Evolutionary conservation across 2,888 invertebrate species (phyloP), one percentile per base, ranked within the genome.

Genomic region (Pollenia griseotomentosa): DNA sequence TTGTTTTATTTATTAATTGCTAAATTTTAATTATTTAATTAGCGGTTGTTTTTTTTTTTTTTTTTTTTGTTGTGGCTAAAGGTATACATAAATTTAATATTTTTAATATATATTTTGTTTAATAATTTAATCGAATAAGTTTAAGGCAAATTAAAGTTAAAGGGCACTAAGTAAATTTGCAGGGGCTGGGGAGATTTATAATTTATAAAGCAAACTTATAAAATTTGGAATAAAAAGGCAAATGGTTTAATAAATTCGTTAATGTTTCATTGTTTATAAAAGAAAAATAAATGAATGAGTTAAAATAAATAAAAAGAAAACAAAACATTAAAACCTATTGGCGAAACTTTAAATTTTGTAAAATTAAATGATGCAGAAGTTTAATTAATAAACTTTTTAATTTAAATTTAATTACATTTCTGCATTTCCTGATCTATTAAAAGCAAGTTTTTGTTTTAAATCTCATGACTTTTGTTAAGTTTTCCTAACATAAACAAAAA

Each of bases 141-240:
- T 90, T 92, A 92, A 92, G 92, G 91, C 91, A 92, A 92, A 92
- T 88, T 88, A 92, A 91, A 90, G 89, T 74, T 33, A 90, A 90
- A 92, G 92, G 91, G 91, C 92, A 92, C 91, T 91, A 90, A 90
- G 90, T 89, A 87, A 87, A 78, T 74, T 78, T 73, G 2, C 68
- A 68, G 82, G 53, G 3, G n/a, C 19, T 53, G 51, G 57, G 16
- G n/a, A 44, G 8, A 46, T 44, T 23, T 19, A 46, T 16, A 74
- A 61, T 81, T 68, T 90, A 88, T 82, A 46, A 87, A 84, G 81
- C 81, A 63, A 78, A 87, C 61, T 84, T 12, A 85, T 77, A 85
- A 73, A 44, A 53, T 33, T 57, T 73, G 33, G 68, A 74, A 65
- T 80, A 65, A 81, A 84, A 87, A 87, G 83, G 66, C 83, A 87